Conservation (phyloP, 1,140 invertebrate species). For the Drosophila busckii region DNA sequence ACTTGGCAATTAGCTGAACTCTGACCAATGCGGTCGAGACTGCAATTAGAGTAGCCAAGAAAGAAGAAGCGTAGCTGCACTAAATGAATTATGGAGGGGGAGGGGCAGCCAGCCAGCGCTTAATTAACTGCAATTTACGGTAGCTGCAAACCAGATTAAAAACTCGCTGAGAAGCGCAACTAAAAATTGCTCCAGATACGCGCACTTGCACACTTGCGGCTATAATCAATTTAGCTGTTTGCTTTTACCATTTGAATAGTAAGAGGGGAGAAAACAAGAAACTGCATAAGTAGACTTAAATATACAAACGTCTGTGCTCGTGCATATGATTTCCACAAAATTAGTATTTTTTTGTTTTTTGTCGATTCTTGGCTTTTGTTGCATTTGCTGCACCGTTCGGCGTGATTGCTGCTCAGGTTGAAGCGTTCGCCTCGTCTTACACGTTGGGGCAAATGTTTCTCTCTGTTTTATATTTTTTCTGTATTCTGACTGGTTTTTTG, state of each 20-base stretch:
- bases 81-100: slow-evolving; percentile 35
- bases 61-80: too few relatives aligned
- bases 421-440: slow-evolving; percentile 30
- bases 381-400: slow-evolving; percentile 26
- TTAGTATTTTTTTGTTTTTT: slow-evolving; percentile 42
- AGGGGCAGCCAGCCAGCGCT: slow-evolving; percentile 14
- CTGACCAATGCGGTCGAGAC: slow-evolving; percentile 29
- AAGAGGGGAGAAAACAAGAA: slow-evolving; percentile 35
- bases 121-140: slow-evolving; percentile 63
- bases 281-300: slow-evolving; percentile 14
- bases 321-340: slow-evolving; percentile 27
- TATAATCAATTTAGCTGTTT: slow-evolving; percentile 69
- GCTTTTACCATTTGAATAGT: slow-evolving; percentile 56
- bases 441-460: slow-evolving; percentile 9
- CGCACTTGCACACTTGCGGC: slow-evolving; percentile 17
- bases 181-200: not conserved
- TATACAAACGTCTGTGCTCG: slow-evolving; percentile 22
- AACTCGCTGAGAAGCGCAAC: slow-evolving; percentile 14
- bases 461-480: slow-evolving; percentile 15
- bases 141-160: slow-evolving; percentile 2
- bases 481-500: too few relatives aligned
- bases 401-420: slow-evolving; percentile 70
- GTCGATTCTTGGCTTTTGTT: slow-evolving; percentile 15
- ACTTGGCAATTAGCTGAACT: slow-evolving; percentile 61
- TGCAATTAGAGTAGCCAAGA: slow-evolving; percentile 41